Base-by-base conservation (phyloP, 2,888 invertebrate species). In the Sinopyrophorus schimmeli region DNA sequence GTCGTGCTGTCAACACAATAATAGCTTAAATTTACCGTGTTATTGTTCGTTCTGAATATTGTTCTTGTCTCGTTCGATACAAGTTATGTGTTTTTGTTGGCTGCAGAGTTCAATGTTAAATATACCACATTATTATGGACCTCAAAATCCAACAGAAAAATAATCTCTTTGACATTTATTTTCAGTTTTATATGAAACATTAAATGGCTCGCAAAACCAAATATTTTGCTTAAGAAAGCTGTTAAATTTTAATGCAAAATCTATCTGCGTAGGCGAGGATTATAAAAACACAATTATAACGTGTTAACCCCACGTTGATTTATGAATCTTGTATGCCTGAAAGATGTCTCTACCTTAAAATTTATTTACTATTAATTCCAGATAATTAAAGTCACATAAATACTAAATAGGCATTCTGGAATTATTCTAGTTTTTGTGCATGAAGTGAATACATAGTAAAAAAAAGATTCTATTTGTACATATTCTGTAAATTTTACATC, bases 51-150 rank as follows among this genome's bases (percentile, higher is more conserved):
- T 47, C 21, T 38, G 51, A 56, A 56, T 53, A 56, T 53, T 55
- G 55, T 49, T 53, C 44, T 44, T 55, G 55, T 55, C 55, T 55
- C 49, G 50, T 55, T 55, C 49, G 49, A 47, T 44, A 52, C 40
- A 51, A 56, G 44, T 53, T 56, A 56, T 56, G 53, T 56, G 55
- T 54, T 56, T 56, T 51, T 54, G 51, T 56, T 56, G 55, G 55
- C 55, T 34, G n/a, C 42, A 28, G 24, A 47, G 41, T 46, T 53
- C 47, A 43, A 54, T 48, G 51, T 52, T 51, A 47, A 53, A 55
- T 55, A 50, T 55, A 55, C 47, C 48, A 30, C 43, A 28, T 20
- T 20, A 47, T 47, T 48, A 53, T 53, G 53, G 35, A 48, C 48
- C 39, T 44, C 48, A 41, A 34, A 49, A 52, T 38, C 47, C 35